Conservation (phyloP, 2,113 vertebrate species). For the Desmodus rotundus region DNA sequence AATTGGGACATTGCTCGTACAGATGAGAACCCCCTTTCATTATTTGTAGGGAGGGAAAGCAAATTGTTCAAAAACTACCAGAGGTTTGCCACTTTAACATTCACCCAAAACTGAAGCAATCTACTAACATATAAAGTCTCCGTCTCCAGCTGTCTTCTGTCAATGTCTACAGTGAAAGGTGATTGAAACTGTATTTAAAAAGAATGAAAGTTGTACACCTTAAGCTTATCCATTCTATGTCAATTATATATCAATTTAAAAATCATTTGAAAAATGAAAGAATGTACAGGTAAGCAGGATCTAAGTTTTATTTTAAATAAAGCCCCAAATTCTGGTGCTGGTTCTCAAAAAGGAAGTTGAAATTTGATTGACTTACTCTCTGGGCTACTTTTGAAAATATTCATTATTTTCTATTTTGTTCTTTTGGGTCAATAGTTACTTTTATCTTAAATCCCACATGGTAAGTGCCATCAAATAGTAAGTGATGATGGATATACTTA, state of each 20-base stretch:
- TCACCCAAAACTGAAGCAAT: not conserved
- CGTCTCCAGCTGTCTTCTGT: not conserved
- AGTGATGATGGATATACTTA: not conserved
- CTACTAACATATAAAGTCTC: not conserved
- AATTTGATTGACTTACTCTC: not conserved
- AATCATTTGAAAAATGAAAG: not conserved
- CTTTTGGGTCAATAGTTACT: slow-evolving; percentile 1
- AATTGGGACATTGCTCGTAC: not conserved
- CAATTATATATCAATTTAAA: not conserved
- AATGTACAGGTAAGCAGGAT: not conserved
- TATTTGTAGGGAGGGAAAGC: not conserved
- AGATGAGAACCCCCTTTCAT: not conserved
- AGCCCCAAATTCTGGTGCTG: not conserved
- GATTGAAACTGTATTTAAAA: not conserved
- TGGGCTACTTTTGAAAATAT: not conserved
- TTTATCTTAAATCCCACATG: not conserved
- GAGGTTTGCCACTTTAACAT: not conserved
- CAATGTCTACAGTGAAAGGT: not conserved
- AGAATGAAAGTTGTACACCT: not conserved
- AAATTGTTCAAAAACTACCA: not conserved
- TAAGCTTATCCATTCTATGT: not conserved
- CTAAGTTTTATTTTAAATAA: not conserved
- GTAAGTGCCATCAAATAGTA: not conserved
- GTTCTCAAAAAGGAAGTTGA: not conserved
- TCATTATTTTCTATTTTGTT: not conserved